A percentile compares a stretch with the other conserved stretches of the same genome.
These are phyloP conservation scores for Agrilus cyanescens DNA, from an alignment of 2,888 invertebrate genomes.

Conservation along the genomic window DNA sequence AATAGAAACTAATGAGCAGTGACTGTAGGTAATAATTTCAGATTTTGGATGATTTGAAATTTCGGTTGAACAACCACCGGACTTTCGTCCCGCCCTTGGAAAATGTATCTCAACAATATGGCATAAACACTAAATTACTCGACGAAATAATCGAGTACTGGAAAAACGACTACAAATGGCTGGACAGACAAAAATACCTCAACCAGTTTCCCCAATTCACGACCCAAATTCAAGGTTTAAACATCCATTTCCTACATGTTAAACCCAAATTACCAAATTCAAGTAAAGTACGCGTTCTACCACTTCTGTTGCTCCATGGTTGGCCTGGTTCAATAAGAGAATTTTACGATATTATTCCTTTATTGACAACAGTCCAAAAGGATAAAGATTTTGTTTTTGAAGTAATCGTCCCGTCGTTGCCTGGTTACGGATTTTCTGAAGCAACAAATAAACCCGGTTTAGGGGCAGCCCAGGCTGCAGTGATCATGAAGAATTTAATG, in stretches of 20 bases:
- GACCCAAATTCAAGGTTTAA: constrained; percentile 57
- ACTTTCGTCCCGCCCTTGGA: constrained; percentile 44
- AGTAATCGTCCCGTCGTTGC: constrained; percentile 45
- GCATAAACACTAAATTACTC: constrained; percentile 62
- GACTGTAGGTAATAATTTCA: constrained; percentile 12
- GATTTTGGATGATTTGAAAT: constrained; percentile 42
- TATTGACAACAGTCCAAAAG: constrained; percentile 40
- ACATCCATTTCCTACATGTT: constrained; percentile 55
- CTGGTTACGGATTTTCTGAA: constrained; percentile 42
- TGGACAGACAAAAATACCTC: constrained; percentile 43
- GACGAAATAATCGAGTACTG: constrained; percentile 62
- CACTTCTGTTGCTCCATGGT: constrained; percentile 67
- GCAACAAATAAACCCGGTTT: constrained; percentile 50
- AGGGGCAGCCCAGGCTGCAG: constrained; percentile 44
- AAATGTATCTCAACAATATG: constrained; percentile 62
- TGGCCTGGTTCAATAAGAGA: constrained; percentile 85
- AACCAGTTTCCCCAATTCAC: constrained; percentile 58
- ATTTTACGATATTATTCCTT: constrained; percentile 64
- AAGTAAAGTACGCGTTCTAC: constrained; percentile 38
- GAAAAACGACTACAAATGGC: constrained; percentile 60
- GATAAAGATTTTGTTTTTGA: constrained; percentile 53
- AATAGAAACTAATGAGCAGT: no score
- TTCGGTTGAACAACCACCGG: constrained; percentile 40
- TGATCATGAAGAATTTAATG: constrained; percentile 57
- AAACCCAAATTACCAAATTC: constrained; percentile 34